These are phyloP conservation scores for Hippoglossus stenolepis DNA, from an alignment of 2,113 vertebrate genomes.

Conservation along the genomic window DNA sequence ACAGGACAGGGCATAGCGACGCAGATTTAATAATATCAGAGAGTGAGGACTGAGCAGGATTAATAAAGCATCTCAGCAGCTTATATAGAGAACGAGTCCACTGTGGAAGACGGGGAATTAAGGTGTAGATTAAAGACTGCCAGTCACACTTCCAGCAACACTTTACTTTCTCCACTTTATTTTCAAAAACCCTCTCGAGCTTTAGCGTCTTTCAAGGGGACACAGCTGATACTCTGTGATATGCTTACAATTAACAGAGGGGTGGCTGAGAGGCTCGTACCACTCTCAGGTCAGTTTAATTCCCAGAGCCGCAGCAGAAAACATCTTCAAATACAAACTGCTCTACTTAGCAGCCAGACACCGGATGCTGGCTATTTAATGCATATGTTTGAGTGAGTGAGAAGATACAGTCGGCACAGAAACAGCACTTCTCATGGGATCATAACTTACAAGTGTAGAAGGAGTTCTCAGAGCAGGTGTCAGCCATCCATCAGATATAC, in stretches of 20 bases:
- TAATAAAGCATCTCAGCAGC: slow-evolving; percentile 6
- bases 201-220: slow-evolving; percentile 17
- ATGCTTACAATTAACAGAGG: neutral
- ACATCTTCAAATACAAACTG: slow-evolving; percentile 40
- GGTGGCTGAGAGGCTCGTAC: slow-evolving; percentile 1
- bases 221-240: slow-evolving; percentile 12
- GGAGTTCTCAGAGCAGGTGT: slow-evolving; percentile 55
- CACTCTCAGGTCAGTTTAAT: slow-evolving; percentile 30
- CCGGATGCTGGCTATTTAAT: slow-evolving; percentile 23
- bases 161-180: slow-evolving; percentile 7
- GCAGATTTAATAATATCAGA: neutral
- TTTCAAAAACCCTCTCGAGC: slow-evolving; percentile 16
- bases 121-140: slow-evolving; percentile 27
- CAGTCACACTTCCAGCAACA: slow-evolving; percentile 18
- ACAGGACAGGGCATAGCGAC: slow-evolving; percentile 14
- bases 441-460: slow-evolving; percentile 64
- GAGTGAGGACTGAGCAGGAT: slow-evolving; percentile 14
- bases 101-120: slow-evolving; percentile 5
- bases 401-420: slow-evolving; percentile 23
- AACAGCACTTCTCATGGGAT: slow-evolving; percentile 25
- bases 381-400: slow-evolving; percentile 8
- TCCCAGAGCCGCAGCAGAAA: slow-evolving; percentile 19
- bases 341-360: slow-evolving; percentile 30
- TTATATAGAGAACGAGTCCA: slow-evolving; percentile 10
- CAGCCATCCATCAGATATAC: slow-evolving; percentile 14